Evolutionary conservation across 2,888 invertebrate species (phyloP), one percentile per base, ranked within the genome.

Genomic region (Actias luna): DNA sequence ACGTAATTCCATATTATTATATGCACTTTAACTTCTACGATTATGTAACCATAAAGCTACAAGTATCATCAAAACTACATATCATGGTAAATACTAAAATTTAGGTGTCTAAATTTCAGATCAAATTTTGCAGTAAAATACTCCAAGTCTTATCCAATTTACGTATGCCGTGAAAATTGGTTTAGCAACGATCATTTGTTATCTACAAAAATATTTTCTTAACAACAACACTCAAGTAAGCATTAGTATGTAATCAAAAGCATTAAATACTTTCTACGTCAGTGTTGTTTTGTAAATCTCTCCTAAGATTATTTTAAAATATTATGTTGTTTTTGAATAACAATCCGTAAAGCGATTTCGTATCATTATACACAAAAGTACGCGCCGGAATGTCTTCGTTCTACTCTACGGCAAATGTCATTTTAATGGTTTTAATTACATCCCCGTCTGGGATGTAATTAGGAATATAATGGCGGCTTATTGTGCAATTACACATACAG

Each of bases 351-450:
- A 79, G 73, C 75, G 74, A 79, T 84, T 82, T 80, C 67, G 74
- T 76, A 74, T 80, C 74, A 82, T 79, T 80, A 80, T 22, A 75
- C 71, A 77, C 76, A 77, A 78, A 75, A 80, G 71, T 71, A 69
- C 66, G 67, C 69, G 65, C 66, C 65, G 68, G 46, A 50, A 25
- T 50, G 63, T 71, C 73, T 76, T 74, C 68, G 46, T 50, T 70
- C 74, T 78, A 78, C 74, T 75, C 70, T 78, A 78, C 74, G 82
- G 81, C 86, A 89, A 89, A 90, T 91, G 89, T 87, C 78, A 82
- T 88, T 89, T 88, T 91, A 91, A 91, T 90, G 79, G 89, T 88
- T 86, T 85, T 89, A 89, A 90, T 89, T 89, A 84, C 80, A 75
- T 73, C 67, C 74, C 71, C 65, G 68, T 64, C 73, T 71, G 72